Conservation (phyloP, 1,140 invertebrate species). For the Atta texana region DNA sequence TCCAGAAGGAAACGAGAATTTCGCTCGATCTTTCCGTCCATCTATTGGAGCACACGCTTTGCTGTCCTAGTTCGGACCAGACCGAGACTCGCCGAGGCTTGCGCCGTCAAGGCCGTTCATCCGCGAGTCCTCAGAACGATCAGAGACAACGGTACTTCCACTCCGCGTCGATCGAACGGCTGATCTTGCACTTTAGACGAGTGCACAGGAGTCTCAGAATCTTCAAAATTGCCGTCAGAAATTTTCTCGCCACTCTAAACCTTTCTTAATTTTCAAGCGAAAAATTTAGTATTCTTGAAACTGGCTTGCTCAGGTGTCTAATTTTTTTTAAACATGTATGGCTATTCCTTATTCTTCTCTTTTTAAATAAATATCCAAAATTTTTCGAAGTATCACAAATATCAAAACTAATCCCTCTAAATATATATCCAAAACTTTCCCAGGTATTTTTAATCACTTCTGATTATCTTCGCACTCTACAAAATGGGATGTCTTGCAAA, state of each 20-base stretch:
- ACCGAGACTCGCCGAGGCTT: constrained; percentile 13
- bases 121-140: constrained; percentile 32
- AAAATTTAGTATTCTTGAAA: background rate
- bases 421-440: background rate
- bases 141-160: constrained; percentile 59
- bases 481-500: background rate
- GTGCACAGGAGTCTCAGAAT: background rate
- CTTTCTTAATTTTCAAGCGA: background rate
- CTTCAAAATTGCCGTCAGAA: background rate
- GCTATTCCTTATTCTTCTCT: background rate
- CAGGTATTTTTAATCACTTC: background rate
- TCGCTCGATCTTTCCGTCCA: background rate
- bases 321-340: background rate
- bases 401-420: background rate
- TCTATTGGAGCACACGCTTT: constrained; percentile 38
- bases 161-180: constrained; percentile 16
- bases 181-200: constrained; percentile 1
- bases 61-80: constrained; percentile 33
- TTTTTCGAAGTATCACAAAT: background rate
- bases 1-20: constrained; percentile 11
- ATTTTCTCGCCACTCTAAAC: background rate
- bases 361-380: background rate
- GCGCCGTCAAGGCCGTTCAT: constrained; percentile 60
- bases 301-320: background rate
- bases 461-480: background rate